Evolutionary conservation across 2,888 invertebrate species (phyloP), one percentile per base, ranked within the genome.

Genomic region (Oxyscelio sp.): DNA sequence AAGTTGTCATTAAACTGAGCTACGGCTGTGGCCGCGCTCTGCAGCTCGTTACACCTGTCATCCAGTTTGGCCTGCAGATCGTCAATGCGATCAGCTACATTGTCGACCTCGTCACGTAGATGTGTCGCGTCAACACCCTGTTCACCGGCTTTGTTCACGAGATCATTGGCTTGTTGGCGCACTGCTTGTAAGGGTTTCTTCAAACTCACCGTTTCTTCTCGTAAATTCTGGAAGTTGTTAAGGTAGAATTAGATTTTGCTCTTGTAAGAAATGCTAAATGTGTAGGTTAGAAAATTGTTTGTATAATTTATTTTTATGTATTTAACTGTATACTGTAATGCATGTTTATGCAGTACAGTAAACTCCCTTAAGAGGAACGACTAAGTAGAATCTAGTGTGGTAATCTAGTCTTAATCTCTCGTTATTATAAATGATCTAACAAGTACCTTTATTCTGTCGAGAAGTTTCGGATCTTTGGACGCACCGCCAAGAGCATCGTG

Each of bases 1-100:
- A 98, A 97, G 94, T 97, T 97, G 85, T 98, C 98, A 94, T 98
- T 97, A 95, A 98, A 98, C 90, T 97, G 97, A 0, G 97, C 96
- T 59, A 98, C 96, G 0, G 98, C 98, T 0, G 97, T 97, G 0
- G 98, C 97, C 0, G 98, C 98, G 0, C 97, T 97, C 86, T 98
- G 97, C 65, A 98, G 94, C 87, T 97, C 96, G 59, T 96, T 96
- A 89, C 97, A 97, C 4, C 98, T 96, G 88, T 98, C 97, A 70
- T 96, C 96, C 2, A 99, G 95, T 87, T 97, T 96, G 0, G 96
- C 95, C 89, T 97, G 96, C 65, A 98, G 94, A 85, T 97, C 97
- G 27, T 96, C 96, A 86, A 97, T 96, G 27, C 97, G 95, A 90
- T 98, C 98, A 0, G 96, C 96, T 31, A 98, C 94, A 27, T 96